Base-by-base conservation (phyloP, 2,113 vertebrate genomes). In the Cichladusa arquata region DNA sequence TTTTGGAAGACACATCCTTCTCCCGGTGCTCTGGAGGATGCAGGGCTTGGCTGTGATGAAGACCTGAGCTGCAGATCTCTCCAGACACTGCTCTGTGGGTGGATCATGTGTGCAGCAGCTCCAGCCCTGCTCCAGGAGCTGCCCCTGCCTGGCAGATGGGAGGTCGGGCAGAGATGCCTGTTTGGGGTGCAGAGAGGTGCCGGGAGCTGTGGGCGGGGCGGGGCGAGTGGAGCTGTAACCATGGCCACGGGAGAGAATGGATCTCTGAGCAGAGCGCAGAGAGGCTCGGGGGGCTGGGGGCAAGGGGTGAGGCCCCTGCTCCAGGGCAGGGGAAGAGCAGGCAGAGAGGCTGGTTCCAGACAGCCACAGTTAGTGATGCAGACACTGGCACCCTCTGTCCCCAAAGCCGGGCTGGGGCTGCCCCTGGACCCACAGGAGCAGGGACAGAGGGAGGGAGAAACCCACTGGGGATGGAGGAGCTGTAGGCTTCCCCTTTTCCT, bases 1-100 rank as follows among this genome's bases (percentile, higher is more conserved):
- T 51, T 81, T 81, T 5, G 36, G 76, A 60, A 34, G 61, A 24
- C 1, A 0, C 0, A 0, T 56, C 0, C 0, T 78, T 19, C 42
- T 38, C 31, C 57, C 0, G 0, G 16, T 19, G 40, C 66, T 82
- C 38, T 4, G 0, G 57, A 62, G 29, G 66, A 31, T 28, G 47
- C 69, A 15, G 56, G 31, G 56, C 38, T 57, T 53, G n/a, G 36
- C 77, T 61, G 42, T 25, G 64, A 50, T 6, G 8, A 40, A 56
- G 73, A 12, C 15, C 47, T 50, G 83, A 33, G 26, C 48, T 42
- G 58, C 51, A 58, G 89, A 60, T 50, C 69, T 57, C 45, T 36
- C 6, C 5, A 5, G 50, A 33, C 50, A 1, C 53, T 2, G 16
- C 9, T 38, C n/a, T 44, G 51, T 2, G 22, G 23, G 34, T 61